Evolutionary conservation across 23 tunicate species (phyloP).

Genomic region (Halocynthia roretzi): DNA sequence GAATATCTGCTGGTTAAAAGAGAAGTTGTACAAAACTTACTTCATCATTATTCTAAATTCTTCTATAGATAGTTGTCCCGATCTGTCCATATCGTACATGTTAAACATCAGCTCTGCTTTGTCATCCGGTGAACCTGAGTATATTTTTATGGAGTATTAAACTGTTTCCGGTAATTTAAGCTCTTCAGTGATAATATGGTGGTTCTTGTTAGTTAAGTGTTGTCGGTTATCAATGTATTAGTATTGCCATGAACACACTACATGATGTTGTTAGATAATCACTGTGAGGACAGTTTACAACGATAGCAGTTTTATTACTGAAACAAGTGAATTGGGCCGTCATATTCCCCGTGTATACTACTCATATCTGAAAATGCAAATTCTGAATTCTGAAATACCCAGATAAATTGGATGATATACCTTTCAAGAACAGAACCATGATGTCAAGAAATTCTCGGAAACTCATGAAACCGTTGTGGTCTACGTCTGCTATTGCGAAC

Average conservation of each 20-base stretch:
- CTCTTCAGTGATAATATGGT: too few relatives aligned
- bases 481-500: conserved; percentile 58
- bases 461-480: conserved; percentile 48
- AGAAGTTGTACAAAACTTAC: conserved; percentile 10
- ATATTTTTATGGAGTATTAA: background rate
- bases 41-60: conserved; percentile 66
- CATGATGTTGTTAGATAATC: too few relatives aligned
- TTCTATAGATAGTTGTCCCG: conserved; percentile 46
- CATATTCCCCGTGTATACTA: too few relatives aligned
- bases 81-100: conserved; percentile 78
- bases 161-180: too few relatives aligned
- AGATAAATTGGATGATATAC: conserved; percentile 13
- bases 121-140: conserved; percentile 68
- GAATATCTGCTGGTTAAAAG: too few relatives aligned
- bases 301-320: background rate
- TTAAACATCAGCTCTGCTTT: conserved; percentile 67
- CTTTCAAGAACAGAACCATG: conserved; percentile 75
- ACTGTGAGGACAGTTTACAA: too few relatives aligned
- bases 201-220: too few relatives aligned
- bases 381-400: too few relatives aligned
- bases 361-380: too few relatives aligned
- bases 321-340: background rate
- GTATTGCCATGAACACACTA: too few relatives aligned
- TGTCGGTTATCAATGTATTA: too few relatives aligned
- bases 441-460: conserved; percentile 76